Evolutionary conservation across 2,888 invertebrate species (phyloP).

Genomic region (Pyrrhosoma nymphula): DNA sequence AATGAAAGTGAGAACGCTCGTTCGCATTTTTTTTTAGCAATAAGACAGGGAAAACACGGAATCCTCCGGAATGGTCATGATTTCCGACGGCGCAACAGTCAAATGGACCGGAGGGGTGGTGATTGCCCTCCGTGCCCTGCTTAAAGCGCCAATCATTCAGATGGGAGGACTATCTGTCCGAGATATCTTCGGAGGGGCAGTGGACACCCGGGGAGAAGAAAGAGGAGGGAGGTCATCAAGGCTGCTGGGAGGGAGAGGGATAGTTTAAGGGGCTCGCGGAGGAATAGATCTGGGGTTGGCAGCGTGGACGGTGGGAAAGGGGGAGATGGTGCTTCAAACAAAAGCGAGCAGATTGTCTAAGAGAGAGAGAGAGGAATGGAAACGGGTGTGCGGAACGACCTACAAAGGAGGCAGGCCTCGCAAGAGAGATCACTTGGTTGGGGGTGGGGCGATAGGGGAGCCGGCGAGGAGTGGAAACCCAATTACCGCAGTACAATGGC

Average conservation of each 20-base stretch:
- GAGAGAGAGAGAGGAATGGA: background rate
- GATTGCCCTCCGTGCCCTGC: background rate
- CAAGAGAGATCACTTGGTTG: background rate
- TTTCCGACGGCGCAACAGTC: background rate
- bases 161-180: background rate
- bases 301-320: background rate
- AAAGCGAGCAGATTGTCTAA: slow-evolving; percentile 29
- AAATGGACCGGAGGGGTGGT: background rate
- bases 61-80: background rate
- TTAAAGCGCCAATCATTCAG: background rate
- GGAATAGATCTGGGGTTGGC: background rate
- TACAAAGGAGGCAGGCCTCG: background rate
- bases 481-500: slow-evolving; percentile 62
- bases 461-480: background rate
- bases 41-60: background rate
- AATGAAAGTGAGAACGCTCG: background rate
- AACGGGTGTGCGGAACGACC: slow-evolving; percentile 18
- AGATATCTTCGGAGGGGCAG: background rate
- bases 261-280: background rate
- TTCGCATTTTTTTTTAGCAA: background rate
- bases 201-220: background rate
- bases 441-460: background rate
- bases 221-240: background rate
- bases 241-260: background rate
- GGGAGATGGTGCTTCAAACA: background rate